Evolutionary conservation across 2,113 vertebrate species (phyloP), one percentile per base, ranked within the genome.

Genomic region (Epinephelus lanceolatus): DNA sequence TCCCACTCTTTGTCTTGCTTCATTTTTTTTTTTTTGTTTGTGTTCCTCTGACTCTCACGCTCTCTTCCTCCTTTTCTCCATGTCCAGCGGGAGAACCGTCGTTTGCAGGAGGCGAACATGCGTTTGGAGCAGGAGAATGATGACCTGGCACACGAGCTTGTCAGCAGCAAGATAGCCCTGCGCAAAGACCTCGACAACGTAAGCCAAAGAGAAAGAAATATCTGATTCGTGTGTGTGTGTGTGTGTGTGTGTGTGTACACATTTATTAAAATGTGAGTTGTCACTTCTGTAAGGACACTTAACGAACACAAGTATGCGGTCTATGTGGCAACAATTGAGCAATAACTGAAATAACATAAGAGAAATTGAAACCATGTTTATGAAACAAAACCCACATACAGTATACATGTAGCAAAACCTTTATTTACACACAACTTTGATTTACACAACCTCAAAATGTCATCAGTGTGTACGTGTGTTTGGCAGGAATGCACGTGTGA

Each of bases 101-200:
- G 98, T 23, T 92, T 99, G 0, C 98, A 99, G 80, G 98, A 99
- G 76, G 98, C 98, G 2, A 99, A 99, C 95, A 99, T 99, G 98
- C 97, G 98, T 1, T 86, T 99, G 94, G 98, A 99, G 92, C 98
- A 99, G 91, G 98, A 99, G 92, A 99, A 99, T 0, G 98, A 99
- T n/a, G 98, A 99, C 91, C 93, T 99, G 53, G 98, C 98, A 5
- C 98, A 99, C 0, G 98, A 99, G 78, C 94, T 99, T 74, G 98
- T 99, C 88, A 99, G 98, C 94, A 99, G 98, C 95, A 99, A 99
- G 96, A 99, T 99, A 3, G 98, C 98, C 0, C 95, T 99, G 68
- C 94, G 98, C 7, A 99, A 99, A 91, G 98, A 99, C 93, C 88
- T 99, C 67, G 98, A 99, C 94, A 99, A 99, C 0, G 98, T 99